phyloP scores from a whole-genome alignment of 2,797 vertebrate species.

The Carapus acus region DNA sequence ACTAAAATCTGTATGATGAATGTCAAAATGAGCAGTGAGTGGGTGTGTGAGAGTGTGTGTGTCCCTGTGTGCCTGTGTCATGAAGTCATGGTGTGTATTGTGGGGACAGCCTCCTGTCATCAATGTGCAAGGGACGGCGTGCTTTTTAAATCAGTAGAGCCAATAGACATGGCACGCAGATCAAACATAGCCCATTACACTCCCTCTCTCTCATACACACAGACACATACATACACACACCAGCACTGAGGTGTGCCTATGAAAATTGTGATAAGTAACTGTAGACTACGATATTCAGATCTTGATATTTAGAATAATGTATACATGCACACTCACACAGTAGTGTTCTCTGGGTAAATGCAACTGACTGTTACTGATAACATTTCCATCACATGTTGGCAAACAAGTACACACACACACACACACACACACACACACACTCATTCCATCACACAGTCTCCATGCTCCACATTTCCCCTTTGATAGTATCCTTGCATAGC shows the following conservation, averaged over 20 bases:
- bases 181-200: no score
- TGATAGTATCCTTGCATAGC: conserved; percentile 44
- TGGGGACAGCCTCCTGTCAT: conserved; percentile 8
- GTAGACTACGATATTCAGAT: no score
- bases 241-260: no score
- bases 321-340: not conserved
- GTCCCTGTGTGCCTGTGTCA: conserved; percentile 6
- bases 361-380: conserved; percentile 36
- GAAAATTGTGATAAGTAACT: no score
- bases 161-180: no score
- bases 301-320: no score
- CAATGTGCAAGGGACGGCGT: not conserved
- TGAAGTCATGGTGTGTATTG: conserved; percentile 3
- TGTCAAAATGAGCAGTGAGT: no score
- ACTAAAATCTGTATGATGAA: conserved; percentile 14
- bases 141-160: not conserved
- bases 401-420: not conserved
- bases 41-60: not conserved
- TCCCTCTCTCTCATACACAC: no score
- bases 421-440: conserved; percentile 1
- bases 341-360: conserved; percentile 24
- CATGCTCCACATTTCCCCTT: conserved; percentile 26
- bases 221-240: conserved; percentile 1
- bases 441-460: conserved; percentile 18
- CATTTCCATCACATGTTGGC: conserved; percentile 9